These are phyloP conservation scores for Nebria ingens DNA, from an alignment of 1,140 invertebrate species.

Conservation along the genomic window DNA sequence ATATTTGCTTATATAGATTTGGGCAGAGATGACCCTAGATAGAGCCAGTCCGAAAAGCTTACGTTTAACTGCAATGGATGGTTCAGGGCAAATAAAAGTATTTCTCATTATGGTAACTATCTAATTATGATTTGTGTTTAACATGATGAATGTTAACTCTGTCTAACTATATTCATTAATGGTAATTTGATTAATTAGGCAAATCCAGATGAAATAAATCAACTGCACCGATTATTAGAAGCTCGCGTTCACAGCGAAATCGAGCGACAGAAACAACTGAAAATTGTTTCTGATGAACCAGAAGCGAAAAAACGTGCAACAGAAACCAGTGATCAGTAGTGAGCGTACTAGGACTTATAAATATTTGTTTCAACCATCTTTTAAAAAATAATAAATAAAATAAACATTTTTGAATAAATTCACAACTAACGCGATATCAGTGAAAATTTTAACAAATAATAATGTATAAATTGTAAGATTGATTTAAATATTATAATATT, in stretches of 20 bases:
- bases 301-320: background rate
- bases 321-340: background rate
- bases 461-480: background rate
- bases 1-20: too few species aligned
- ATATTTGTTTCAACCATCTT: too few species aligned
- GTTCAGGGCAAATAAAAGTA: conserved; percentile 70
- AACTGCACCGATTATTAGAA: conserved; percentile 59
- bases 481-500: background rate
- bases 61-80: conserved; percentile 78
- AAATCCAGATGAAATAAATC: conserved; percentile 64
- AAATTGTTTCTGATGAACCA: conserved; percentile 14
- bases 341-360: too few species aligned
- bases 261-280: conserved; percentile 20
- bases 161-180: too few species aligned
- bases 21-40: conserved; percentile 86
- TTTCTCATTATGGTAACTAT: conserved; percentile 66
- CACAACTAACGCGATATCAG: background rate
- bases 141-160: background rate
- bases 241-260: conserved; percentile 47
- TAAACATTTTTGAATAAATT: background rate
- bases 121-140: conserved; percentile 4
- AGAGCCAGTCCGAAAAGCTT: conserved; percentile 77
- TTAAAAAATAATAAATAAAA: background rate
- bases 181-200: conserved; percentile 42
- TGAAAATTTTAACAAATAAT: background rate